Evolutionary conservation across 2,113 vertebrate species (phyloP).

Genomic region (Sturnus vulgaris): DNA sequence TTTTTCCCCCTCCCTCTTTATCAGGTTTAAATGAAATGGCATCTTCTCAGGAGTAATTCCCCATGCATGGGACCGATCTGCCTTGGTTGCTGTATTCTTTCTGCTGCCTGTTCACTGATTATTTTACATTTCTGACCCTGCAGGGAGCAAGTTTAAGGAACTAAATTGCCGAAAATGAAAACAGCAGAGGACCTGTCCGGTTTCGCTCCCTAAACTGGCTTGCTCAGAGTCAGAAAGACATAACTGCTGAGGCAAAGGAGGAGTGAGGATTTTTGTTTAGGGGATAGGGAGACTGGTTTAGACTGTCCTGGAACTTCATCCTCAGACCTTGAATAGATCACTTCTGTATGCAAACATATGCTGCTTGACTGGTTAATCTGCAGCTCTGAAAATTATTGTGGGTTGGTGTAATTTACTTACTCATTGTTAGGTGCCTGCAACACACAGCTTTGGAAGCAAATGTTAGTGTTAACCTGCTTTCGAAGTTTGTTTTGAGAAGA

Average conservation of each 20-base stretch:
- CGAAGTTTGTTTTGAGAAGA: background rate
- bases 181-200: background rate
- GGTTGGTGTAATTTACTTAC: slow-evolving; percentile 16
- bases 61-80: background rate
- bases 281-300: background rate
- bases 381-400: slow-evolving; percentile 23
- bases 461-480: background rate
- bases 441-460: background rate
- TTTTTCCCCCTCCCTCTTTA: background rate
- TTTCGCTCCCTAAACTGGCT: slow-evolving; percentile 1
- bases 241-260: background rate
- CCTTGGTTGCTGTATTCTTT: background rate
- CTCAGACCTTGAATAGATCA: background rate
- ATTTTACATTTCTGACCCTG: background rate
- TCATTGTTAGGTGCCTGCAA: slow-evolving; percentile 10
- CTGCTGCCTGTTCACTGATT: background rate
- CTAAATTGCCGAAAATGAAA: background rate
- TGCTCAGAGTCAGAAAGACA: background rate
- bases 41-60: background rate
- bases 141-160: background rate
- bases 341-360: slow-evolving; percentile 21
- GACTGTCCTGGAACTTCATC: slow-evolving; percentile 11
- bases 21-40: background rate
- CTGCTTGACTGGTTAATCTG: slow-evolving; percentile 39
- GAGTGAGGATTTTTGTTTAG: background rate